phyloP scores from a whole-genome alignment of 2,797 vertebrate genomes.

The Enteromius trimaculatus region DNA sequence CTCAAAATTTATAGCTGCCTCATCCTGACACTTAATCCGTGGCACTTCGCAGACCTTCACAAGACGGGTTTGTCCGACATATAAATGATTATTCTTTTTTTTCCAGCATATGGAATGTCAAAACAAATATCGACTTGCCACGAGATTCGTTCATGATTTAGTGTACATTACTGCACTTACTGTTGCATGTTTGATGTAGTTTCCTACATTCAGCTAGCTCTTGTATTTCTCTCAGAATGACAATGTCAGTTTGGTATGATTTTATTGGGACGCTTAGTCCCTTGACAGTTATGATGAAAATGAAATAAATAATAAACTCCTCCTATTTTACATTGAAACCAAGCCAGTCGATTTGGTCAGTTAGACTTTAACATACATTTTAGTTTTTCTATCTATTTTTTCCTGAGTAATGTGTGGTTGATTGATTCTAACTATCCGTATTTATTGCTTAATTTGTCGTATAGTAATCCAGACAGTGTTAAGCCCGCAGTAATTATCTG shows the following conservation, averaged over 20 bases:
- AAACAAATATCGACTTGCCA: neutral
- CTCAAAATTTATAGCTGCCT: neutral
- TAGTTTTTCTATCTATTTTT: no score
- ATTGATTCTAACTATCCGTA: neutral
- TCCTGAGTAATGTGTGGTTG: no score
- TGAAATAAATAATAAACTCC: neutral
- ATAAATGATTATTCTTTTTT: neutral
- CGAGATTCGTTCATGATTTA: neutral
- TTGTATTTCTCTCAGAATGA: neutral
- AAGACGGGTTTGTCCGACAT: neutral
- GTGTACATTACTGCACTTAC: neutral
- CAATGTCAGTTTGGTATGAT: neutral
- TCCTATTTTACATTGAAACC: neutral
- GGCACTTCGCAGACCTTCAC: constrained; percentile 13
- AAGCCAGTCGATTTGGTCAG: no score
- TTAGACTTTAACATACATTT: no score
- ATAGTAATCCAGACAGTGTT: neutral
- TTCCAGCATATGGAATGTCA: neutral
- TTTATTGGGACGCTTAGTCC: neutral
- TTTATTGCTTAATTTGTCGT: neutral
- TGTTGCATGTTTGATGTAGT: neutral
- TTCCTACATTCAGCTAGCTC: neutral
- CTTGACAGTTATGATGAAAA: neutral
- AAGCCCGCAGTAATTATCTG: no score
- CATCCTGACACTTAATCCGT: neutral